A percentile compares a stretch with the other conserved stretches of the same genome.
These are phyloP conservation scores for Puma concolor DNA, from an alignment of 2,113 vertebrate species.

Conservation along the genomic window DNA sequence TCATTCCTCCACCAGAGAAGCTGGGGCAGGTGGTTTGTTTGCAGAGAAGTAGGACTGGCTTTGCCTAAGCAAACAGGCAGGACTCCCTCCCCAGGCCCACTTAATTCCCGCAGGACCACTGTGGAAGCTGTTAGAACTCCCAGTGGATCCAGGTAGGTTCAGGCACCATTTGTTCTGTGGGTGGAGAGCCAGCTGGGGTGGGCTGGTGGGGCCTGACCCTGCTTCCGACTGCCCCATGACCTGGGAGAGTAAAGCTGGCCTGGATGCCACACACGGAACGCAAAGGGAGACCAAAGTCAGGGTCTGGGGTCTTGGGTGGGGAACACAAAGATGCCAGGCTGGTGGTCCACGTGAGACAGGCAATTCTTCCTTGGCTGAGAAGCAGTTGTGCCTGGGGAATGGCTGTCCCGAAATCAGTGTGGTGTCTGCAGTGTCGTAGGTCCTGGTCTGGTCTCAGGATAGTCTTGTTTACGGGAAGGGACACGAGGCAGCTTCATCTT, in stretches of 20 bases:
- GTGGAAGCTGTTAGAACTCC: background rate
- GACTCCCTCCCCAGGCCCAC: background rate
- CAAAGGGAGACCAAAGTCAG: slow-evolving; percentile 20
- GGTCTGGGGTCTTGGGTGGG: background rate
- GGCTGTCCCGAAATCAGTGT: background rate
- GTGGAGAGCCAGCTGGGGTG: background rate
- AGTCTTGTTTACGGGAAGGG: background rate
- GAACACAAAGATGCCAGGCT: background rate
- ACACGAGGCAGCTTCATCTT: background rate
- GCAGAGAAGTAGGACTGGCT: background rate
- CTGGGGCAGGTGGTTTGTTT: background rate
- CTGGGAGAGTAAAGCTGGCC: background rate
- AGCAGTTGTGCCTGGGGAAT: slow-evolving; percentile 2
- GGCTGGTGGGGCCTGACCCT: background rate
- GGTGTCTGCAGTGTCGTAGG: background rate
- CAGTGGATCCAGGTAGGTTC: background rate
- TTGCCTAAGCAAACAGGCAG: background rate
- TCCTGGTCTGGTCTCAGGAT: background rate
- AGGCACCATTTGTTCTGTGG: background rate
- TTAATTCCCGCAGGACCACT: background rate
- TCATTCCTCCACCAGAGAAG: background rate
- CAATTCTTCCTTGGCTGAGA: background rate
- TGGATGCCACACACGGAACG: background rate
- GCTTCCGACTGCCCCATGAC: background rate
- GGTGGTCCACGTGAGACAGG: background rate